phyloP scores from a whole-genome alignment of 2,113 vertebrate genomes.

The Oenanthe oenanthe region DNA sequence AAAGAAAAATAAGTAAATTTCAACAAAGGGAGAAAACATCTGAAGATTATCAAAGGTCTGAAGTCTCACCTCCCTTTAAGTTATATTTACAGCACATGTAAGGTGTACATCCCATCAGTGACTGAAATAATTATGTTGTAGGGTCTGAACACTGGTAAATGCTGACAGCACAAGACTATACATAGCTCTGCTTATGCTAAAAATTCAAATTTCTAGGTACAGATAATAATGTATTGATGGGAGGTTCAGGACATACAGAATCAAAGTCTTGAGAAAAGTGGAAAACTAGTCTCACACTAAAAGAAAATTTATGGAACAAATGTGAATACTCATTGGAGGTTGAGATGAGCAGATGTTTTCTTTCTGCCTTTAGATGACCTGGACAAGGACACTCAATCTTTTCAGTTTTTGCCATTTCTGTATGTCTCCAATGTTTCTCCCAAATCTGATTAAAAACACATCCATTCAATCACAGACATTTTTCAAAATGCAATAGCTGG shows the following conservation, averaged over 20 bases:
- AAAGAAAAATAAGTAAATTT: background rate
- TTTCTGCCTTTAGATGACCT: background rate
- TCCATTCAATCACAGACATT: background rate
- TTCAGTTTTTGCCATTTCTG: background rate
- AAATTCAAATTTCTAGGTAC: background rate
- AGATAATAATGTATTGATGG: background rate
- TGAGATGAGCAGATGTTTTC: background rate
- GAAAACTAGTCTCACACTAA: background rate
- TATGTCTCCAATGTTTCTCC: background rate
- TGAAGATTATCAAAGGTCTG: background rate
- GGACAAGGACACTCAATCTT: background rate
- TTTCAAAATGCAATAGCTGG: background rate
- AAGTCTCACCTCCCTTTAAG: background rate
- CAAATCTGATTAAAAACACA: background rate
- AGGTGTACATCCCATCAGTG: background rate
- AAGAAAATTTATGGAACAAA: background rate
- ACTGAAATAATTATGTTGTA: background rate
- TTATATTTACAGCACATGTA: background rate
- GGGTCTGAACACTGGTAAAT: background rate
- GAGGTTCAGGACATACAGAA: background rate
- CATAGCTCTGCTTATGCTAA: background rate
- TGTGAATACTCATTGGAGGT: background rate
- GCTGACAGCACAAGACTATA: accelerated
- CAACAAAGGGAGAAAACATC: background rate
- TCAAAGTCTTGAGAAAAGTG: background rate